Percentiles rank a stretch among this genome's conserved stretches.
Conservation (phyloP, 2,797 vertebrate species). For the Microcaecilia unicolor region DNA sequence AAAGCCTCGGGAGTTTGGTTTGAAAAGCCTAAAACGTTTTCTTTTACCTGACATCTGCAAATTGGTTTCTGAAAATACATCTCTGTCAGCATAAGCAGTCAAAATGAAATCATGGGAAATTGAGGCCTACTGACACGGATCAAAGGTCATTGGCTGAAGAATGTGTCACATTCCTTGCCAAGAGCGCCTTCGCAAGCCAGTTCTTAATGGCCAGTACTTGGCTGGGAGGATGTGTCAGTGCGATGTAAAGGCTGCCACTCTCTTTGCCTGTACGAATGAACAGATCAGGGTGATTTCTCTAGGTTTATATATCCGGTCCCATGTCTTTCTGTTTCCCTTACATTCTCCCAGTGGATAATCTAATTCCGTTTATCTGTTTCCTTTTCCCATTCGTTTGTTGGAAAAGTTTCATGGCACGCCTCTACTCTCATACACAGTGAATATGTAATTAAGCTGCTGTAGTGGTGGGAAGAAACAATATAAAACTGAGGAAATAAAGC, state of each 20-base stretch:
- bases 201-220: background rate
- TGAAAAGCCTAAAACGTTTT: no score
- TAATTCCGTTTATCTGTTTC: slow-evolving; percentile 33
- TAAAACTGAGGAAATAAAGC: no score
- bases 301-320: slow-evolving; percentile 4
- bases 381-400: slow-evolving; percentile 12
- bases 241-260: background rate
- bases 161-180: accelerated
- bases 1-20: no score
- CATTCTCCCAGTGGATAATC: slow-evolving; percentile 34
- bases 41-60: background rate
- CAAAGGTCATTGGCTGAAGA: background rate
- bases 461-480: no score
- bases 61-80: background rate
- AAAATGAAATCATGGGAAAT: slow-evolving; percentile 13
- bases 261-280: background rate
- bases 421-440: no score
- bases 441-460: no score
- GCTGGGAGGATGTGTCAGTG: no score
- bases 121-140: background rate
- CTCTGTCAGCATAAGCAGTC: slow-evolving; percentile 24
- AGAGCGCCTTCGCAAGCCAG: accelerated
- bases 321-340: slow-evolving; percentile 4
- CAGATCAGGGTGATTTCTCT: accelerated
- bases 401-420: background rate